Evolutionary conservation across 2,113 vertebrate species (phyloP).

Genomic region (Sphyrna mokarran): DNA sequence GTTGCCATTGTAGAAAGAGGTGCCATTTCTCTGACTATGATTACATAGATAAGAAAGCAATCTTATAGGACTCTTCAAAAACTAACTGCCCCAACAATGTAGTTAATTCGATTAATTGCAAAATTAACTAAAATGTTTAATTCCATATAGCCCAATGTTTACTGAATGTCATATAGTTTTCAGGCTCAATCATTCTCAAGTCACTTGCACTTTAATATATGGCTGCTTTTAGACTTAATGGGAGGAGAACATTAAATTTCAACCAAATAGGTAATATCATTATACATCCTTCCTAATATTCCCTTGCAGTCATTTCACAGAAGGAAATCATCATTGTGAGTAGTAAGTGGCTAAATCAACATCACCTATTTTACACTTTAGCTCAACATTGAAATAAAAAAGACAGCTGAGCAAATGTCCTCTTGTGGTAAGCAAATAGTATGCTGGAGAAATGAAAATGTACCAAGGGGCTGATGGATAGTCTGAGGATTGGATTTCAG

Average conservation of each 20-base stretch:
- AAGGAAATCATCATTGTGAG: neutral
- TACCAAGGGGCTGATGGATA: neutral
- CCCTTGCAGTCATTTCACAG: neutral
- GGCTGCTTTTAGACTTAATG: neutral
- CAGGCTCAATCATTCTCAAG: neutral
- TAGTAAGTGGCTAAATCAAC: neutral
- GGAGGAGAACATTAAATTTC: neutral
- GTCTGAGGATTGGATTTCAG: neutral
- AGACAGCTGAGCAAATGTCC: neutral
- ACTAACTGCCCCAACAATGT: too few species aligned
- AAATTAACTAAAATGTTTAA: too few species aligned
- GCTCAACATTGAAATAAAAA: neutral
- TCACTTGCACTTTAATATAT: neutral
- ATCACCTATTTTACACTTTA: neutral
- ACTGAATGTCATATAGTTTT: neutral
- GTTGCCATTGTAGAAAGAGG: too few species aligned
- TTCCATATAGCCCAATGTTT: neutral
- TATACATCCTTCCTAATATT: neutral
- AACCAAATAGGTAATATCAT: neutral
- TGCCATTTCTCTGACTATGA: too few species aligned
- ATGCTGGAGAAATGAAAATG: neutral
- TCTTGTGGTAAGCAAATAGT: neutral
- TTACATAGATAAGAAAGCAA: too few species aligned
- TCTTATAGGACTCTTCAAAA: too few species aligned
- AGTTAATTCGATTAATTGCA: too few species aligned